phyloP scores from a whole-genome alignment of 1,140 invertebrate genomes.

The Metopolophium dirhodum region DNA sequence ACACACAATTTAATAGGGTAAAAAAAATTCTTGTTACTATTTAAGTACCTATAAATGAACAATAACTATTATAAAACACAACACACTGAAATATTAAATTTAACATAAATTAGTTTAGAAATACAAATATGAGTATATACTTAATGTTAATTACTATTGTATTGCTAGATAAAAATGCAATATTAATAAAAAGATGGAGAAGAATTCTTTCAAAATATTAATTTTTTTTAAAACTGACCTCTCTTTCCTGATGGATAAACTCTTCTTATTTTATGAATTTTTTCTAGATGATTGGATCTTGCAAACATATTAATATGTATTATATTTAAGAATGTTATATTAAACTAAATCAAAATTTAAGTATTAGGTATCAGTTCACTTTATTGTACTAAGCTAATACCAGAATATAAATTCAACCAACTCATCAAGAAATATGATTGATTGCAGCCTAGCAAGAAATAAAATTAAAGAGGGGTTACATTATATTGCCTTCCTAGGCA shows the following conservation, averaged over 20 bases:
- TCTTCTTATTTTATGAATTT: constrained; percentile 14
- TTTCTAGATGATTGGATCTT: neutral
- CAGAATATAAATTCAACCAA: neutral
- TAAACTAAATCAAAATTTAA: neutral
- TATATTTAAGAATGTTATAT: neutral
- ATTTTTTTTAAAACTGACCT: neutral
- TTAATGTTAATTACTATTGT: neutral
- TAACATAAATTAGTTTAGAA: neutral
- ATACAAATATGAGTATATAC: neutral
- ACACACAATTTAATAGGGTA: neutral
- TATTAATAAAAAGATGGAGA: neutral
- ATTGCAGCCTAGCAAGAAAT: neutral
- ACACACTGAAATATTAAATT: neutral
- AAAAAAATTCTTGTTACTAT: neutral
- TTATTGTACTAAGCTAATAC: neutral
- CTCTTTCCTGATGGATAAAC: neutral
- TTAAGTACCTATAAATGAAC: neutral
- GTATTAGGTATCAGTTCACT: neutral
- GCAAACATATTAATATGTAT: neutral
- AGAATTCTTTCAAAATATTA: neutral
- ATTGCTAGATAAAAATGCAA: neutral
- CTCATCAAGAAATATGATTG: neutral
- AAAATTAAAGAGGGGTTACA: neutral
- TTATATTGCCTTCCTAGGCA: neutral
- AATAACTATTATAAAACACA: neutral